These are phyloP conservation scores for Pachydiplax longipennis DNA, from an alignment of 2,888 invertebrate genomes.

Conservation along the genomic window DNA sequence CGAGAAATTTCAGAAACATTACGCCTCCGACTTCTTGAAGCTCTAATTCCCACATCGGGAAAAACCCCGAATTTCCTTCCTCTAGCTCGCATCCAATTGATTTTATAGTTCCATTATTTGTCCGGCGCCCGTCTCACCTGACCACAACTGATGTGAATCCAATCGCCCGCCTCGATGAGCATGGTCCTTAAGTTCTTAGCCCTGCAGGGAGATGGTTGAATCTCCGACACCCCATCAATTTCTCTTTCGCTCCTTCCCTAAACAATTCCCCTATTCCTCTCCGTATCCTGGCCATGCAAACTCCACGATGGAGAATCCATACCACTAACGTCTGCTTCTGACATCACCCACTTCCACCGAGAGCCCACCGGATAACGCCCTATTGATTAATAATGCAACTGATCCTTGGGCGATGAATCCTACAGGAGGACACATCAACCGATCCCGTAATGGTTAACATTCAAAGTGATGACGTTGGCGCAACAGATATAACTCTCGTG, in stretches of 20 bases:
- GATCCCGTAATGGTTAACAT: too few species aligned
- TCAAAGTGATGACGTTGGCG: too few species aligned
- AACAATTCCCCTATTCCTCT: background rate
- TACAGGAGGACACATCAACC: background rate
- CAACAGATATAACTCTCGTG: too few species aligned
- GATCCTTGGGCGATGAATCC: background rate
- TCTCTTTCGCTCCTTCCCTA: background rate
- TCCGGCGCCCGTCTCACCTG: background rate
- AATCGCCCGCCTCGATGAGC: background rate
- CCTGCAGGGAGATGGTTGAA: background rate
- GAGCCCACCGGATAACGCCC: background rate
- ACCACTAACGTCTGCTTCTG: background rate
- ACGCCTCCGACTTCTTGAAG: background rate
- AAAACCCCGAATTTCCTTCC: background rate
- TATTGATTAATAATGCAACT: background rate
- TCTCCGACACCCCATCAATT: background rate
- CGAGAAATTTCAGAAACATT: too few species aligned
- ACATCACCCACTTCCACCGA: background rate
- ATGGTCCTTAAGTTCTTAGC: background rate
- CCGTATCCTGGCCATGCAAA: background rate
- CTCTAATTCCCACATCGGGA: background rate
- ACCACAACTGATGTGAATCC: background rate
- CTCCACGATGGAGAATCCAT: background rate
- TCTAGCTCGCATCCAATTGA: background rate
- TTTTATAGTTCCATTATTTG: background rate